Conservation (phyloP, 2,888 invertebrate species). For the Philhelius pedissequus region DNA sequence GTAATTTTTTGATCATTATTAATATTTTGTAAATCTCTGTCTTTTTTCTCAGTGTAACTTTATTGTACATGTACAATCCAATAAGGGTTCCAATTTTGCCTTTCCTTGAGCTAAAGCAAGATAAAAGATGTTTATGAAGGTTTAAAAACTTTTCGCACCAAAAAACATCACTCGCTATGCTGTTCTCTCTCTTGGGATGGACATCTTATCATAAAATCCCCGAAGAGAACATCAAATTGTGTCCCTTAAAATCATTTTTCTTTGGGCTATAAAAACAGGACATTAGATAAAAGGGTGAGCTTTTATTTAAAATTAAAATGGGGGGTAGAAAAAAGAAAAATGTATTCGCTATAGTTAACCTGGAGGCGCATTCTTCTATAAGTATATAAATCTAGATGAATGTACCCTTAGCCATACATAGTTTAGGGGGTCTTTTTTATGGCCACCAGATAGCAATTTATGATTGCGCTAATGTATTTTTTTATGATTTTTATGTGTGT, state of each 20-base stretch:
- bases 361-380: constrained; percentile 44
- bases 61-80: not conserved
- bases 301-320: constrained; percentile 14
- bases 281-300: constrained; percentile 52
- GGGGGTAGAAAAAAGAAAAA: not conserved
- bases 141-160: constrained; percentile 27
- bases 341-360: constrained; percentile 15
- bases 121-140: constrained; percentile 60
- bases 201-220: constrained; percentile 41
- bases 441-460: constrained; percentile 71
- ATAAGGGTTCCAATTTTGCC: constrained; percentile 30
- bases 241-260: constrained; percentile 42
- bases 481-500: constrained; percentile 70
- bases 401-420: not conserved
- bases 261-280: constrained; percentile 25
- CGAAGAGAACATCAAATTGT: constrained; percentile 16
- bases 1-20: no score
- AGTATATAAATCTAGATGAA: constrained; percentile 14
- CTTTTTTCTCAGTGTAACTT: not conserved
- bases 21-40: no score
- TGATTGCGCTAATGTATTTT: constrained; percentile 71
- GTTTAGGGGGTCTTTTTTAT: constrained; percentile 34
- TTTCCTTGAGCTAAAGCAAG: constrained; percentile 22
- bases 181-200: not conserved
- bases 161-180: not conserved